Conservation (phyloP, 2,113 vertebrate genomes). For the Cyrtonyx montezumae region DNA sequence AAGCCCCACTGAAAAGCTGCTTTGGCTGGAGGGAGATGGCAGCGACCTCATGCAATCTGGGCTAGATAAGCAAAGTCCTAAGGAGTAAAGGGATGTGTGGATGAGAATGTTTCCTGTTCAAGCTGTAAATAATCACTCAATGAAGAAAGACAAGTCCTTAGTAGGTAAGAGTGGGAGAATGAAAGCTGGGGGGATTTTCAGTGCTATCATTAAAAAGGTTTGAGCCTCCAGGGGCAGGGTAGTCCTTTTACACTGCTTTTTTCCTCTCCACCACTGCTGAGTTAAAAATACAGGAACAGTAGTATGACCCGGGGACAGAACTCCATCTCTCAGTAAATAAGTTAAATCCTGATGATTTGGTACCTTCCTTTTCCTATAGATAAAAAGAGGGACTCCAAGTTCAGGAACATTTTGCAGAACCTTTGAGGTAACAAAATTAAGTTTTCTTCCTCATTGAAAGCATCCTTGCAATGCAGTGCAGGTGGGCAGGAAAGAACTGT, state of each 20-base stretch:
- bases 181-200: not conserved
- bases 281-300: not conserved
- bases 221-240: not conserved
- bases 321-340: not conserved
- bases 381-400: not conserved
- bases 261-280: not conserved
- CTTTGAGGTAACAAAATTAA: not conserved
- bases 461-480: not conserved
- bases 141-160: not conserved
- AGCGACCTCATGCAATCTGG: not conserved
- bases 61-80: not conserved
- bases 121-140: not conserved
- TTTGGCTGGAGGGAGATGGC: not conserved
- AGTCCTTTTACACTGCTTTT: not conserved
- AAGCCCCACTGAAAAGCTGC: not conserved
- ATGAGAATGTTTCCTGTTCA: not conserved
- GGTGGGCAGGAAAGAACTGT: not conserved
- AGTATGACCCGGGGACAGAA: not conserved
- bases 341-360: not conserved
- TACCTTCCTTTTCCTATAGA: not conserved
- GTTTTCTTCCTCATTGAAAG: not conserved
- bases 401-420: not conserved
- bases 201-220: not conserved
- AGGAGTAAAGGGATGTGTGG: not conserved
- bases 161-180: not conserved